Evolutionary conservation across 23 tunicate species (phyloP).

Genomic region (Trididemnum clinides): DNA sequence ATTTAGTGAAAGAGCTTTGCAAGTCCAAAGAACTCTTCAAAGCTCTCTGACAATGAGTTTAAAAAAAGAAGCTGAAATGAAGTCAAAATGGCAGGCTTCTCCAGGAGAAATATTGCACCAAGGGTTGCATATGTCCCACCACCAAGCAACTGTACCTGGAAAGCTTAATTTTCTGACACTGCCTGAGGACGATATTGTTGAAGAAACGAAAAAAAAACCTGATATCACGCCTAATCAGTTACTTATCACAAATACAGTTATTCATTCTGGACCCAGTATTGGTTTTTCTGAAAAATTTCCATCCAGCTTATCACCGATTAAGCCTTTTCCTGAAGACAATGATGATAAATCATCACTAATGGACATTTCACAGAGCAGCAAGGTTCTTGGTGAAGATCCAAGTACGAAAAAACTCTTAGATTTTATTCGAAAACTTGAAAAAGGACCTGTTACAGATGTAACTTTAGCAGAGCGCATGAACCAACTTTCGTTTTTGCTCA

Average conservation of each 20-base stretch:
- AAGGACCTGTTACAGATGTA: constrained; percentile 28
- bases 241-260: no score
- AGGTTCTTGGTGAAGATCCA: constrained; percentile 25
- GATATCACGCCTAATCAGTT: neutral
- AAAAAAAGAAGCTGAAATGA: constrained; percentile 57
- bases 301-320: constrained; percentile 45
- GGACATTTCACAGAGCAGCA: neutral
- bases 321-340: neutral
- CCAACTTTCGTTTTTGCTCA: constrained; percentile 39
- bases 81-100: constrained; percentile 38
- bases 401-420: constrained; percentile 48
- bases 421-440: constrained; percentile 48
- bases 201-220: neutral
- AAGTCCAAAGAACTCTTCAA: constrained; percentile 42
- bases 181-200: neutral
- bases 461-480: constrained; percentile 35
- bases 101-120: constrained; percentile 12
- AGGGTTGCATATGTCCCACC: neutral
- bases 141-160: neutral
- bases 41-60: constrained; percentile 48
- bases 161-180: neutral
- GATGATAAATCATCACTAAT: neutral
- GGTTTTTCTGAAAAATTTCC: constrained; percentile 45
- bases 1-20: constrained; percentile 12
- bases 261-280: constrained; percentile 57